These are phyloP conservation scores for Micropoecilia bifurca DNA, from an alignment of 2,797 vertebrate genomes.

Conservation along the genomic window DNA sequence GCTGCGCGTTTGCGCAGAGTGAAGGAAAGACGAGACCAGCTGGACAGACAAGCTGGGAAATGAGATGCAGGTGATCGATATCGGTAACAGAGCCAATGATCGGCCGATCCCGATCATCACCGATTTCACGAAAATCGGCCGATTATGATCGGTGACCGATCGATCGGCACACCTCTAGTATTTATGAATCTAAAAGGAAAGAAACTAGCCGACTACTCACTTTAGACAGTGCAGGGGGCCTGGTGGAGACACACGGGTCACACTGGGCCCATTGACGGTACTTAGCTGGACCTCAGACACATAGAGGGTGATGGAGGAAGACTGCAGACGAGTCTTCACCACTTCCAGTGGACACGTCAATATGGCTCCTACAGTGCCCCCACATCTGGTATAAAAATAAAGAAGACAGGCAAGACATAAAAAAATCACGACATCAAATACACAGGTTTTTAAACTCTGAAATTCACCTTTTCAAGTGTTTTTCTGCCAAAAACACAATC, in stretches of 20 bases:
- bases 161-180: too few species aligned
- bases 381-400: constrained; percentile 84
- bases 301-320: constrained; percentile 92
- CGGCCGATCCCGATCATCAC: too few species aligned
- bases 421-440: background rate
- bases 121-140: too few species aligned
- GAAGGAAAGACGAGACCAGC: too few species aligned
- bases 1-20: too few species aligned
- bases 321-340: constrained; percentile 97
- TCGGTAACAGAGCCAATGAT: too few species aligned
- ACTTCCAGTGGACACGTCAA: constrained; percentile 98
- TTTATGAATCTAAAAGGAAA: background rate
- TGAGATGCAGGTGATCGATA: too few species aligned
- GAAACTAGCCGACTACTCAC: constrained; percentile 77
- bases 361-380: constrained; percentile 97
- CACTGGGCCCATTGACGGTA: constrained; percentile 89
- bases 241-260: constrained; percentile 89
- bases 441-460: background rate
- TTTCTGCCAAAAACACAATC: background rate
- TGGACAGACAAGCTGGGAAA: too few species aligned
- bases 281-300: constrained; percentile 96
- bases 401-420: constrained; percentile 1
- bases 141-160: too few species aligned
- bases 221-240: constrained; percentile 96
- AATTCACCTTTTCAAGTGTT: background rate